These are phyloP conservation scores for Onychomys leucogaster DNA, from an alignment of 2,797 vertebrate species.

Conservation along the genomic window DNA sequence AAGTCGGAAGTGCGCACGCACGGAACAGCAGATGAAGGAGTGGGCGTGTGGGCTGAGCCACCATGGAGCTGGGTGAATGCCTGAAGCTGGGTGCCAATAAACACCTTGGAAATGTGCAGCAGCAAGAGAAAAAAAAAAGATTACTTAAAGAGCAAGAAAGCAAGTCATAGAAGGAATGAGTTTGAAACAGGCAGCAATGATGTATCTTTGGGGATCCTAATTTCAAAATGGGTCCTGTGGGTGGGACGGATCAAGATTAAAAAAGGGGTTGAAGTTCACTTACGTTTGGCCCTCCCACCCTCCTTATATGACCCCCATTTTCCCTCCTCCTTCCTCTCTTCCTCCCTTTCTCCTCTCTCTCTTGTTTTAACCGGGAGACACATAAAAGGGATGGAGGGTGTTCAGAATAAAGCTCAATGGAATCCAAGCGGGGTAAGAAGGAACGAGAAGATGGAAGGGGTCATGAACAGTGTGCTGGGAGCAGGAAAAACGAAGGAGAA, in stretches of 20 bases:
- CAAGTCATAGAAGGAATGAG: not conserved
- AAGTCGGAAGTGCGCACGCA: not conserved
- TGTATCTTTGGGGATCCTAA: not conserved
- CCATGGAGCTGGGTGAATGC: not conserved
- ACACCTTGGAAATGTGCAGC: not conserved
- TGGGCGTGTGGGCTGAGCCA: not conserved
- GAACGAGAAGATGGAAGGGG: not conserved
- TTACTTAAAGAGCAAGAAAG: not conserved
- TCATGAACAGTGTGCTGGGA: not conserved
- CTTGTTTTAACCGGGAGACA: slow-evolving; percentile 14
- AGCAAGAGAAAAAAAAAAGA: not conserved
- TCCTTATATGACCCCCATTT: not conserved
- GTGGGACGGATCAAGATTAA: not conserved
- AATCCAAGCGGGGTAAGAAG: not conserved
- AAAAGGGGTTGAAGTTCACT: not conserved
- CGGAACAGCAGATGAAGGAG: not conserved
- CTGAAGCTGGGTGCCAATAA: not conserved
- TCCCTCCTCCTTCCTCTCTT: too few relatives aligned
- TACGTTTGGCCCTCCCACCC: not conserved
- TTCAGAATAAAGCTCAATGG: not conserved
- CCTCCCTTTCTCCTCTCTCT: not conserved
- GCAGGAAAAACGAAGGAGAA: not conserved
- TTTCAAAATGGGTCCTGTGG: not conserved
- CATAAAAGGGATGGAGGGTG: not conserved
- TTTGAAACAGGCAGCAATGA: not conserved